phyloP scores from a whole-genome alignment of 1,140 invertebrate genomes.

The Nylanderia fulva region DNA sequence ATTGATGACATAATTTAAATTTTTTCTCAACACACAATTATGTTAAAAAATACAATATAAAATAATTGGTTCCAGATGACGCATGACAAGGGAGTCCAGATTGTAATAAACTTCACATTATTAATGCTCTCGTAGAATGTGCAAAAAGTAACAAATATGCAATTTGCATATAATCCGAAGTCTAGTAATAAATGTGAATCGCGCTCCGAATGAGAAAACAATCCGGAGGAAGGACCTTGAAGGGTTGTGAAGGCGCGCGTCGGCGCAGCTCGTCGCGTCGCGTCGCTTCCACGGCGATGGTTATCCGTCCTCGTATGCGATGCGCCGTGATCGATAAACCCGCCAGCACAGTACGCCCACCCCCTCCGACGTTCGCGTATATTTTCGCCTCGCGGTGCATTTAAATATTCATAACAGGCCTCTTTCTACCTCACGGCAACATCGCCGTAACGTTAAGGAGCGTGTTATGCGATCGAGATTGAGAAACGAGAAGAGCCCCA shows the following conservation, averaged over 20 bases:
- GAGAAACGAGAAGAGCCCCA: too few relatives aligned
- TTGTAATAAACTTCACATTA: too few relatives aligned
- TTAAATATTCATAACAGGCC: conserved; percentile 72
- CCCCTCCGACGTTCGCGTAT: conserved; percentile 35
- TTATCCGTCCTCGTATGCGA: conserved; percentile 63
- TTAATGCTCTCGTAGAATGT: too few relatives aligned
- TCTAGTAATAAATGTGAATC: too few relatives aligned
- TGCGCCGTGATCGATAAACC: conserved; percentile 74
- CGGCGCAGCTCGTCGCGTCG: conserved; percentile 62
- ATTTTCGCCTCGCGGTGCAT: conserved; percentile 66
- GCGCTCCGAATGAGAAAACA: conserved; percentile 1
- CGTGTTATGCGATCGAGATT: conserved; percentile 10
- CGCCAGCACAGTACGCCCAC: conserved; percentile 66
- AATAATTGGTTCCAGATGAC: not conserved
- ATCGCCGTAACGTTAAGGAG: conserved; percentile 18
- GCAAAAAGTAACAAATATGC: too few relatives aligned
- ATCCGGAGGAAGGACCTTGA: conserved; percentile 70
- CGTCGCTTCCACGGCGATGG: conserved; percentile 59
- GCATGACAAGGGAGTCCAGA: too few relatives aligned
- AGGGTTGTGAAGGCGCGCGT: conserved; percentile 53
- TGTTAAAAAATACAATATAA: too few relatives aligned
- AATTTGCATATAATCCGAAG: too few relatives aligned
- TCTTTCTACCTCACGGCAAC: conserved; percentile 49
- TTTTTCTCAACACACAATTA: too few relatives aligned
- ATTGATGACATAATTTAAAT: too few relatives aligned